Percentiles rank a stretch among this genome's conserved stretches.
These are phyloP conservation scores for Phoeniculus purpureus DNA, from an alignment of 2,797 vertebrate species.

Conservation along the genomic window DNA sequence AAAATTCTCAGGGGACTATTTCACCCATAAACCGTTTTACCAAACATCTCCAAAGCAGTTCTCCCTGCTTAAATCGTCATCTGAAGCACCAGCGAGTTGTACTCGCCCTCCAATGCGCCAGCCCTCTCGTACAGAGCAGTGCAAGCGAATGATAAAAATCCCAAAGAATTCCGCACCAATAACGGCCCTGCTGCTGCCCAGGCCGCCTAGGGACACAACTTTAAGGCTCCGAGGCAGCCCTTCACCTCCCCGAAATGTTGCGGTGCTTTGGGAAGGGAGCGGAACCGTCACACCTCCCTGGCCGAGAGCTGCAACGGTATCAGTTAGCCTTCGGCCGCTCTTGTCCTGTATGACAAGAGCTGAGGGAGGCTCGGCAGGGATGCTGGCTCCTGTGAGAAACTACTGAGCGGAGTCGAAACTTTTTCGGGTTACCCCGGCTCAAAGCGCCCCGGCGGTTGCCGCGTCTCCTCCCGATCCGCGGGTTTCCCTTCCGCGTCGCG, in stretches of 20 bases:
- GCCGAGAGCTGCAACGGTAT: fast-evolving
- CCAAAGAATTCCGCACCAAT: fast-evolving
- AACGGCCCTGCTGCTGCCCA: fast-evolving
- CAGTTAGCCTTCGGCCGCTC: fast-evolving
- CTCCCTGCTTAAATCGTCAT: neutral
- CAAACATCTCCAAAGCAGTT: neutral
- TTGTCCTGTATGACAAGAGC: too few species aligned
- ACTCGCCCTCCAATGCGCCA: fast-evolving
- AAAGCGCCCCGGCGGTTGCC: fast-evolving
- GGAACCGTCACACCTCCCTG: neutral
- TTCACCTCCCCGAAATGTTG: too few species aligned
- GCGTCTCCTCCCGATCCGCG: fast-evolving
- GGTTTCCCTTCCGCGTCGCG: fast-evolving
- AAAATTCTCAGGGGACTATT: neutral
- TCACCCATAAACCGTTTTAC: neutral
- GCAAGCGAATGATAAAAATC: fast-evolving
- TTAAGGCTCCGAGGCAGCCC: fast-evolving
- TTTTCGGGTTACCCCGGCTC: fast-evolving
- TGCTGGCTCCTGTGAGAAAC: fast-evolving
- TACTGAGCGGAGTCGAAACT: neutral
- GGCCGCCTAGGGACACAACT: fast-evolving
- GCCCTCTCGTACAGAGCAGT: fast-evolving
- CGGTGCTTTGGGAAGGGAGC: neutral
- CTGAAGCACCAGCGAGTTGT: neutral
- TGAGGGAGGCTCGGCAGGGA: neutral